Percentiles rank a stretch among this genome's conserved stretches.
Conservation (phyloP, 2,888 invertebrate species). For the Trichogramma evanescens region DNA sequence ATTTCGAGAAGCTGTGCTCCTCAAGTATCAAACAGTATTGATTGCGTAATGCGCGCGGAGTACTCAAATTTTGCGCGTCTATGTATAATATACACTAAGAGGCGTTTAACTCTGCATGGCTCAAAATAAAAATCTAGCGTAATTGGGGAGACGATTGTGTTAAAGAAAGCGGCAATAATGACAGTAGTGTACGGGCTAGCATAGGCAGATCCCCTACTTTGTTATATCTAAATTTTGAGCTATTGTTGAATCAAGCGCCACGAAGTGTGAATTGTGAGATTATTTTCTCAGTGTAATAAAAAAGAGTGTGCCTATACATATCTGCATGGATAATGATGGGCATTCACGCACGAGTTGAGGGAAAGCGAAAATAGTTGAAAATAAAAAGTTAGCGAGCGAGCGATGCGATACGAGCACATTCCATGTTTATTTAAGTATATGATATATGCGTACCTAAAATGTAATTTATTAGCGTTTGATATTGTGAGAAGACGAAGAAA, state of each 20-base stretch:
- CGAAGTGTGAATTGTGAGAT: too few species aligned
- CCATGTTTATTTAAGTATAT: conserved; percentile 31
- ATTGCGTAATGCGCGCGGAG: neutral
- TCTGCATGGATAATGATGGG: neutral
- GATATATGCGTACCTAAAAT: conserved; percentile 23
- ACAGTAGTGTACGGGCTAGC: too few species aligned
- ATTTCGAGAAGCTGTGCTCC: neutral
- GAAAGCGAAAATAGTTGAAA: neutral
- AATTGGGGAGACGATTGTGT: neutral
- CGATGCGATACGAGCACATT: conserved; percentile 34
- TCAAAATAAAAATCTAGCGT: neutral
- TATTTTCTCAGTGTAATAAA: too few species aligned
- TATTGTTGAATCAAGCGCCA: too few species aligned
- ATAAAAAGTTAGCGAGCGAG: conserved; percentile 17
- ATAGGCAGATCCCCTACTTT: too few species aligned
- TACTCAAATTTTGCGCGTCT: neutral
- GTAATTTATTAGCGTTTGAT: conserved; percentile 39
- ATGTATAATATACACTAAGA: neutral
- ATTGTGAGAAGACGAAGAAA: conserved; percentile 25
- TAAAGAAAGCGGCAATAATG: too few species aligned
- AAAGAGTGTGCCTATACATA: too few species aligned
- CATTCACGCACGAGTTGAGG: neutral
- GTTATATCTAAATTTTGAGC: too few species aligned
- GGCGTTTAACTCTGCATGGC: neutral
- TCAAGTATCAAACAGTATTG: conserved; percentile 3